phyloP scores from a whole-genome alignment of 2,113 vertebrate genomes.

The Siphamia tubifer region DNA sequence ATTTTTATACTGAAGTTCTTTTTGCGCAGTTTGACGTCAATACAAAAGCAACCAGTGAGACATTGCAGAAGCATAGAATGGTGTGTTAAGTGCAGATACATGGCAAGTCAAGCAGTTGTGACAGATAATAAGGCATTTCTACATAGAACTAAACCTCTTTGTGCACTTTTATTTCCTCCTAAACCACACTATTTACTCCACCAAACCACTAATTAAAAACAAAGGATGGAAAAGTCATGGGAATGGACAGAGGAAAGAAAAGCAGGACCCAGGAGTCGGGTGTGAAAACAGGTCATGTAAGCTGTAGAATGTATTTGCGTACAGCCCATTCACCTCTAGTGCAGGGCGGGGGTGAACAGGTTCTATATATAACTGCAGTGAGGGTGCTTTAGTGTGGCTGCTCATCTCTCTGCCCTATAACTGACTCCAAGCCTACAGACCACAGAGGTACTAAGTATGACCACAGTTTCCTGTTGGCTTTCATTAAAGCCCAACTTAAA shows the following conservation, averaged over 20 bases:
- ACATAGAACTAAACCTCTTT: neutral
- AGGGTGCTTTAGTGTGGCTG: constrained; percentile 57
- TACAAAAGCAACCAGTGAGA: no score
- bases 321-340: constrained; percentile 35
- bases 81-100: no score
- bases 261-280: neutral
- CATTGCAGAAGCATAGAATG: no score
- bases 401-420: constrained; percentile 61
- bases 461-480: constrained; percentile 28
- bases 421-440: constrained; percentile 43
- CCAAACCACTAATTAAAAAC: constrained; percentile 24
- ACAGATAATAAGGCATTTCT: no score
- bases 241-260: constrained; percentile 10
- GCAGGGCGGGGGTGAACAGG: constrained; percentile 31
- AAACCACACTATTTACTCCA: neutral
- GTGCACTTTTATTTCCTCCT: neutral
- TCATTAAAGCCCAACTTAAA: neutral
- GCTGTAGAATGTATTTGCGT: constrained; percentile 29
- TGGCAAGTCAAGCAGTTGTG: no score
- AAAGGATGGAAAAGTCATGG: neutral
- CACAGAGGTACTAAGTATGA: constrained; percentile 21
- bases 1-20: no score
- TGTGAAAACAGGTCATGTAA: constrained; percentile 53
- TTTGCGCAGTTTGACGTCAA: no score
- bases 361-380: constrained; percentile 62